Evolutionary conservation across 2,888 invertebrate species (phyloP), one percentile per base, ranked within the genome.

Genomic region (Melanostoma mellinum): DNA sequence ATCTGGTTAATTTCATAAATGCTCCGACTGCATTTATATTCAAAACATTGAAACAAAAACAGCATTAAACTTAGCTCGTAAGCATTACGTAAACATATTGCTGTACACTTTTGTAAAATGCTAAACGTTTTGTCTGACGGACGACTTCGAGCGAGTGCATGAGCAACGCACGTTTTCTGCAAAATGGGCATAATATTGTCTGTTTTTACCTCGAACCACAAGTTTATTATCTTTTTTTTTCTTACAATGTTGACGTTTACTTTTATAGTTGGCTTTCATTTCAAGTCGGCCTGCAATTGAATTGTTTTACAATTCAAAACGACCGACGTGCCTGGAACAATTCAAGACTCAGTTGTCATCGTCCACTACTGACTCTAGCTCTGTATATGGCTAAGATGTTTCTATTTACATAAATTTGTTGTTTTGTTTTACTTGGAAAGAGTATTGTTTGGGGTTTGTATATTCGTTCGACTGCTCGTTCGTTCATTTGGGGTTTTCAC

Each of bases 91-190:
- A 42, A 42, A 42, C 42, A 42, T n/a, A 20, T 20, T 20, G 20
- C 20, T 20, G 20, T 20, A 20, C 20, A 20, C 20, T 9, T 42
- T 6, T 42, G 42, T 6, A 38, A 38, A 38, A 42, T 42, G 9
- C 20, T 20, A 42, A 42, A 8, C 9, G 42, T 42, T 6, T 42
- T 5, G 9, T 42, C 3, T 6, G 42, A 1, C 9, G 42, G 6
- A 42, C 42, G 20, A 20, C 20, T 20, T 20, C 20, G 42, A 9
- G 42, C 42, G 9, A 42, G 63, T 65, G 73, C 73, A 74, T 50
- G 20, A 35, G 8, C 50, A 56, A 74, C 65, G 55, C 73, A 65
- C 73, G 63, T 74, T 74, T 74, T 65, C 48, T 38, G n/a, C 50
- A 32, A 65, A 46, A 48, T 63, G 73, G 63, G 56, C 65, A 65